Evolutionary conservation across 2,888 invertebrate genomes (phyloP).

Genomic region (Willowsia nigromaculata): DNA sequence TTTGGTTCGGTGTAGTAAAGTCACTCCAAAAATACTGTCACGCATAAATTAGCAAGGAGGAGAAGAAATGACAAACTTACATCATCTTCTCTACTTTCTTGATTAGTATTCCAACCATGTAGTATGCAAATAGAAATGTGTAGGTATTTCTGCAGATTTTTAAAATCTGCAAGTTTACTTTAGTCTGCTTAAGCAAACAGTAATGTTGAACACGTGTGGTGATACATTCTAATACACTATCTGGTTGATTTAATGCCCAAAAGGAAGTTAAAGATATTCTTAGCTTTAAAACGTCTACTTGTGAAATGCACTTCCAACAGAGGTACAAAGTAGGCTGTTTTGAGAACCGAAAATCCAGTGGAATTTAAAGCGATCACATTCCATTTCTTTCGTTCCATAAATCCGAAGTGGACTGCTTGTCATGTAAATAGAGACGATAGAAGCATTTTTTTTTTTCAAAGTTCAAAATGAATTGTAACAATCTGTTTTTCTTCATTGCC

Average conservation of each 20-base stretch:
- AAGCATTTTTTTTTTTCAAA: background rate
- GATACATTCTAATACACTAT: background rate
- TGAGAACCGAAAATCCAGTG: background rate
- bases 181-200: constrained; percentile 4
- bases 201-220: constrained; percentile 27
- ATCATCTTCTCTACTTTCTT: background rate
- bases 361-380: background rate
- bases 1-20: background rate
- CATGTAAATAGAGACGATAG: background rate
- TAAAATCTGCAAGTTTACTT: background rate
- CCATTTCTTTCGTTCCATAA: background rate
- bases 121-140: background rate
- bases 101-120: background rate
- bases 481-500: background rate
- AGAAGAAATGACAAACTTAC: background rate
- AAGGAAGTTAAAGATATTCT: too few relatives aligned
- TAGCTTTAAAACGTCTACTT: too few relatives aligned
- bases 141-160: background rate
- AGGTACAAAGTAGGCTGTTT: background rate
- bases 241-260: background rate
- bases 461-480: background rate
- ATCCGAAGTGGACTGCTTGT: background rate
- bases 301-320: too few relatives aligned
- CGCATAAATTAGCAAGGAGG: background rate
- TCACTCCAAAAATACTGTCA: background rate